A percentile compares a stretch with the other conserved stretches of the same genome.
These are phyloP conservation scores for Drepana arcuata DNA, from an alignment of 1,140 invertebrate genomes.

Conservation along the genomic window DNA sequence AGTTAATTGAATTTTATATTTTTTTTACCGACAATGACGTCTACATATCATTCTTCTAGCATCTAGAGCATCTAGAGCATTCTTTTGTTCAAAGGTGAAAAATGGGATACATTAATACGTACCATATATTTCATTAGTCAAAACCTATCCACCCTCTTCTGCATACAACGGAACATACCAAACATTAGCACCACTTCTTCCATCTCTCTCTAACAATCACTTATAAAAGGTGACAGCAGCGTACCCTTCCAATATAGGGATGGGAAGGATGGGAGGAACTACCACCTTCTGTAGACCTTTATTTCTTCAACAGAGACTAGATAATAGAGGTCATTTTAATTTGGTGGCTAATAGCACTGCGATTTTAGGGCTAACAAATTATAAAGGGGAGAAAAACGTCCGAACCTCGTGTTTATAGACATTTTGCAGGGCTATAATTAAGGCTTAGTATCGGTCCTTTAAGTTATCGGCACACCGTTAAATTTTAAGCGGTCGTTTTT, in stretches of 20 bases:
- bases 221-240: too few species aligned
- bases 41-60: too few species aligned
- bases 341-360: conserved; percentile 23
- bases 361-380: conserved; percentile 65
- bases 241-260: too few species aligned
- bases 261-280: too few species aligned
- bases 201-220: conserved; percentile 28
- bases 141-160: too few species aligned
- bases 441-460: conserved; percentile 41
- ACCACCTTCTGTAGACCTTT: too few species aligned
- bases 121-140: too few species aligned
- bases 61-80: too few species aligned
- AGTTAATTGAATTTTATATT: not conserved
- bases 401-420: conserved; percentile 60
- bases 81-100: too few species aligned
- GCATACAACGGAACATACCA: conserved; percentile 23
- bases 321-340: conserved; percentile 2
- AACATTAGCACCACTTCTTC: conserved; percentile 21
- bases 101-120: too few species aligned
- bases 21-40: not conserved
- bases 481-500: conserved; percentile 48
- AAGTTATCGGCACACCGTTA: conserved; percentile 47
- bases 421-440: conserved; percentile 58
- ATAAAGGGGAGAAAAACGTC: conserved; percentile 55
- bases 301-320: not conserved